phyloP scores from a whole-genome alignment of 2,113 vertebrate species.

The Chloropsis cyanopogon region DNA sequence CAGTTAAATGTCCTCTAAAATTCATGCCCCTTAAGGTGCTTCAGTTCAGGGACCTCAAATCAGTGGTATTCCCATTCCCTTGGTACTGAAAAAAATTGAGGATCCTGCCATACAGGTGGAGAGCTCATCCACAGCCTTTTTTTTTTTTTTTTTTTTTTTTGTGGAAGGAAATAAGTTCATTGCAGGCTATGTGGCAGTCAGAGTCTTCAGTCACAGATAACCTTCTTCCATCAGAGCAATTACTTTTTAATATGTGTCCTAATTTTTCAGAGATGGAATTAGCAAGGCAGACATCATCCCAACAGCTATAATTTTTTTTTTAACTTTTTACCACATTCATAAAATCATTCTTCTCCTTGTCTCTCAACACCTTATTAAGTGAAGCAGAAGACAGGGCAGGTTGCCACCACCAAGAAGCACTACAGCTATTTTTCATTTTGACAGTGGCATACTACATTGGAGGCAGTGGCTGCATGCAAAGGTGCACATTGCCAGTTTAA shows the following conservation, averaged over 20 bases:
- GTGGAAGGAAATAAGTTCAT: not conserved
- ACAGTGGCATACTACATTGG: not conserved
- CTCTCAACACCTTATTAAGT: constrained; percentile 11
- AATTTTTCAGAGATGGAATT: not conserved
- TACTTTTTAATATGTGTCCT: not conserved
- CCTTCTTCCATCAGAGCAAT: not conserved
- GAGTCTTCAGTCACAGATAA: not conserved
- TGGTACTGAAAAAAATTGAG: not conserved
- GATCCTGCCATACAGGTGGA: not conserved
- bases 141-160: not conserved
- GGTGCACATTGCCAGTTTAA: not conserved
- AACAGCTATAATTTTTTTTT: not conserved
- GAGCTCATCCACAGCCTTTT: not conserved
- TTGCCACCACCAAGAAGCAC: not conserved
- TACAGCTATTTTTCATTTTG: not conserved
- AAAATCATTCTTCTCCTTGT: not conserved
- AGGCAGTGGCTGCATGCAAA: not conserved
- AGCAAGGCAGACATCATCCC: not conserved
- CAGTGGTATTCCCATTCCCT: not conserved
- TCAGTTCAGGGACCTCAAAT: not conserved
- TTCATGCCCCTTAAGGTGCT: not conserved
- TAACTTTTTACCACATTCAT: not conserved
- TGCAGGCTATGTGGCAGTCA: not conserved
- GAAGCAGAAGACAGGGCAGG: not conserved
- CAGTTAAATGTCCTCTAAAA: not conserved